Evolutionary conservation across 2,797 vertebrate species (phyloP), one percentile per base, ranked within the genome.

Genomic region (Cuculus canorus): DNA sequence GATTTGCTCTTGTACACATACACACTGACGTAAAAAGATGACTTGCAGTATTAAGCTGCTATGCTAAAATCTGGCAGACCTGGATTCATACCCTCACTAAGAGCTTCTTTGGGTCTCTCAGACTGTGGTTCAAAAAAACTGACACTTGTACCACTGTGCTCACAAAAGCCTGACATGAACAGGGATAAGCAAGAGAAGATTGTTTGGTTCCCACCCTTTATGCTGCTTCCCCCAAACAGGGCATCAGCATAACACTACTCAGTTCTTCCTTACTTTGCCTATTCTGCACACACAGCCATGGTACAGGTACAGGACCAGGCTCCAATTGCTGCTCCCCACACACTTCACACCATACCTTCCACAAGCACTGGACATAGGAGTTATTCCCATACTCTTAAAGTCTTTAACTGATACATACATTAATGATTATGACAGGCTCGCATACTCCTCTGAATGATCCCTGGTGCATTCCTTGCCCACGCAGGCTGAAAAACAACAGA

Each of bases 221-320:
- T 1, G 5, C 16, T 17, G n/a, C 47, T 37, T 27, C 35, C 15
- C 52, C 14, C 19, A 25, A 30, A 30, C 1, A 33, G 59, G 10
- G 6, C 10, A 14, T 3, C 53, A 50, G 50, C 13, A 13, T 3
- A 19, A 2, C 17, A 7, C 8, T 0, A 6, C 1, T 4, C 12
- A 11, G 28, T 2, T 12, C 45, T 7, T 7, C 17, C 50, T 37
- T 0, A 2, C 16, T 0, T 11, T 15, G 48, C 68, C 68, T 13
- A 1, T 25, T 9, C n/a, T 14, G 47, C 47, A 13, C 0, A 13
- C 53, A 8, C 50, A 13, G 47, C 33, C 8, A 4, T 0, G 0
- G 32, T 2, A 12, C 24, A 11, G 17, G 2, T 5, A 9, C 72
- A 22, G 60, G 1, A 14, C 45, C 7, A 5, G 24, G 16, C 18